Base-by-base conservation (phyloP, 64 coral and sea anemone species). In the Actinia tenebrosa region DNA sequence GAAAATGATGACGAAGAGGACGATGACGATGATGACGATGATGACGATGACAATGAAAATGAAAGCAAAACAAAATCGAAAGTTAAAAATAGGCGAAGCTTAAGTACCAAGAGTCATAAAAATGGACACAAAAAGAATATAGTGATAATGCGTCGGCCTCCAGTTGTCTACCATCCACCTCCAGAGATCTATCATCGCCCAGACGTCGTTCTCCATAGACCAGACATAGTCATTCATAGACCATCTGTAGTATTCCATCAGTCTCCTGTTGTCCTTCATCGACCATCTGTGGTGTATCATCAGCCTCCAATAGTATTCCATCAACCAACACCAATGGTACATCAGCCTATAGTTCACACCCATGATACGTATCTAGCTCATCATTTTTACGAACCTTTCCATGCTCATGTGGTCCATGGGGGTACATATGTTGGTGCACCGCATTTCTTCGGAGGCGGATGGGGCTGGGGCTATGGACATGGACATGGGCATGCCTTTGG, bases 101-200 rank as follows among this genome's bases (percentile, higher is more conserved):
- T 55, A 82, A 83, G 84, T 10, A 54, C 1, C 45, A 55, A 90
- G 82, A 79, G 19, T 66, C 75, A 88, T 87, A 15, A 25, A 69
- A 79, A 53, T 83, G 93, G 89, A 64, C 45, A 88, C 56, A 92
- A 90, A 87, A 93, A 93, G 89, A 88, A 95, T 83, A 45, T 89
- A 80, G 88, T 94, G 8, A 80, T 94, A 19, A 91, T 94, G 54
- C 88, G 60, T 27, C 93, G 93, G 59, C 93, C 93, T n/a, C 79
- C 88, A 46, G 71, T 94, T 84, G 69, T 94, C 64, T 94, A 94
- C 43, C 93, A 94, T 78, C 93, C 93, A 27, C 93, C 93, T 44
- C 93, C 93, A 91, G 93, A 94, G 72, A 83, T 94, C n/a, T 94
- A 94, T 56, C 89, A 94, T 78, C 85, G 86, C 16, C 93, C 93